phyloP scores from a whole-genome alignment of 30 jellyfish, hydroid and myxozoan genomes.

The Rhopilema esculentum region DNA sequence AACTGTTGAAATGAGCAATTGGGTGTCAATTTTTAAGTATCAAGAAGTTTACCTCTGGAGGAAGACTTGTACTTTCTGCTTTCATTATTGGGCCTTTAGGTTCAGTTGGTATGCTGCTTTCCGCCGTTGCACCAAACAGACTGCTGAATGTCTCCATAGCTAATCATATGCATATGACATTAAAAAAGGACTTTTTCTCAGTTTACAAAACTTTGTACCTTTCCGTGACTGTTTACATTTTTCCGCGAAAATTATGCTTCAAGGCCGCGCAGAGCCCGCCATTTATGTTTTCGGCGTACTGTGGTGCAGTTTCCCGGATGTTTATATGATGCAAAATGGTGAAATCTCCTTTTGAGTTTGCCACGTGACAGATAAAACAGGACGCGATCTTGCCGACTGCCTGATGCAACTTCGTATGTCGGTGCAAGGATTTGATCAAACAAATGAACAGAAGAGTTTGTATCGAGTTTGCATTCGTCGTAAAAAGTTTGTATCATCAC shows the following conservation, averaged over 20 bases:
- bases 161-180: background rate
- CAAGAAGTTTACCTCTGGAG: conserved; percentile 64
- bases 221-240: conserved; percentile 15
- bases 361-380: background rate
- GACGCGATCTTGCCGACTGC: background rate
- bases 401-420: background rate
- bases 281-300: conserved; percentile 35
- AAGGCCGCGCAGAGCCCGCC: conserved; percentile 41
- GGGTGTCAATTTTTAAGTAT: too few species aligned
- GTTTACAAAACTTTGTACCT: background rate
- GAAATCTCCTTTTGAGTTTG: conserved; percentile 12
- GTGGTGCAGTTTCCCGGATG: conserved; percentile 59
- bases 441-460: too few species aligned
- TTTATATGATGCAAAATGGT: conserved; percentile 57
- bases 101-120: conserved; percentile 7
- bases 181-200: background rate
- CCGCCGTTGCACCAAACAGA: conserved; percentile 28
- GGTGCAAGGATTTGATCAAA: too few species aligned
- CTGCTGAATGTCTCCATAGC: conserved; percentile 58
- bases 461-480: too few species aligned
- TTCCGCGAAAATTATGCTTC: conserved; percentile 8
- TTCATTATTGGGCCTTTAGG: conserved; percentile 60
- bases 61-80: conserved; percentile 65
- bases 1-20: too few species aligned
- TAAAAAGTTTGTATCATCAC: too few species aligned